phyloP scores from a whole-genome alignment of 2,888 invertebrate genomes.

The Perizoma affinitatum region DNA sequence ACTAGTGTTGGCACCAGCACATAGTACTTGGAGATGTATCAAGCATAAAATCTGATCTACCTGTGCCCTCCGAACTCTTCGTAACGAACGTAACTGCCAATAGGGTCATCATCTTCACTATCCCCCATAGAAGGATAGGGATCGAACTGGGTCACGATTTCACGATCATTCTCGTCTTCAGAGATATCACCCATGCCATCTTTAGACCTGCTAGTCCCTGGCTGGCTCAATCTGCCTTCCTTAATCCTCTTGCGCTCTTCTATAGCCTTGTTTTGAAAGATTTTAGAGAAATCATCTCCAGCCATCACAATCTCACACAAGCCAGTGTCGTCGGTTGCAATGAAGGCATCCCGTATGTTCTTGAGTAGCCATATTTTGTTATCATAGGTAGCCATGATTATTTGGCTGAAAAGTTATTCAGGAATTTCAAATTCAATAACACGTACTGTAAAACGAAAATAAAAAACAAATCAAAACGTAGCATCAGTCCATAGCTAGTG shows the following conservation, averaged over 20 bases:
- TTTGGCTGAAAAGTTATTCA: background rate
- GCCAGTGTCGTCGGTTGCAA: slow-evolving; percentile 97
- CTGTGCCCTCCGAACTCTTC: slow-evolving; percentile 86
- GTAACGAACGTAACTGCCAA: slow-evolving; percentile 88
- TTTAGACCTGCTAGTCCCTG: slow-evolving; percentile 64
- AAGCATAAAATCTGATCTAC: slow-evolving; percentile 45
- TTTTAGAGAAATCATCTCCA: slow-evolving; percentile 90
- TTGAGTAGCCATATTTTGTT: slow-evolving; percentile 96
- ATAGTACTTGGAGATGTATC: too few species aligned
- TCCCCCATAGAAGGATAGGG: slow-evolving; percentile 91
- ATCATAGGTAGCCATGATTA: slow-evolving; percentile 93
- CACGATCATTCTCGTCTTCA: slow-evolving; percentile 68
- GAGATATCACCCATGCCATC: slow-evolving; percentile 64
- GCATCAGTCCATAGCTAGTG: too few species aligned
- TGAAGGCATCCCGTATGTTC: slow-evolving; percentile 96
- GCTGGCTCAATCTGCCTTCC: slow-evolving; percentile 60
- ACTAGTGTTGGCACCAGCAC: too few species aligned
- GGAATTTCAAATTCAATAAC: background rate
- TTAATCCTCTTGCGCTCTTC: slow-evolving; percentile 69
- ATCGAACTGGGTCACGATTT: slow-evolving; percentile 82
- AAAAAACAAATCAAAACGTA: background rate
- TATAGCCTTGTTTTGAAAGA: slow-evolving; percentile 74
- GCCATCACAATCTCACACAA: slow-evolving; percentile 97
- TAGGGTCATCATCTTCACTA: slow-evolving; percentile 91
- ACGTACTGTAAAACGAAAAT: background rate